Base-by-base conservation (phyloP, 2,797 vertebrate species). In the Propithecus deckenii region DNA sequence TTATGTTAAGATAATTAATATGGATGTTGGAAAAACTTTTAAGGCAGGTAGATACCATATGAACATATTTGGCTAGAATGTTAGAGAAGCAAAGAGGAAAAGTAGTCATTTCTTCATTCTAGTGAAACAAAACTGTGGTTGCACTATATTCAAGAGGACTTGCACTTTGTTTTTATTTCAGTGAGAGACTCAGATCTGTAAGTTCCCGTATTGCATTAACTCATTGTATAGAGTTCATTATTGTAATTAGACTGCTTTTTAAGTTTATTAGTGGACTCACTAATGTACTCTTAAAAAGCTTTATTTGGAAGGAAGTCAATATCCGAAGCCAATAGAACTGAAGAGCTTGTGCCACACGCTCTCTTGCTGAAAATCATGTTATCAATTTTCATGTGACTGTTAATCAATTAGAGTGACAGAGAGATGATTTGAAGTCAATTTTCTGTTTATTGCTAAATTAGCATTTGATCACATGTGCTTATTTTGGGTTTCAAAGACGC, bases 341-440 rank as follows among this genome's bases (percentile, higher is more conserved):
- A 94, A 38, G 84, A 98, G 98, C 98, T 97, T 98, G 98, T 98
- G 97, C 98, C 97, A 98, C 98, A 98, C 59, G 79, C 97, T 98
- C 98, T 96, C 98, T 97, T 97, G 96, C 97, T 98, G 98, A 98
- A 98, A 99, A 98, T 98, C 98, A 98, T 99, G 99, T 99, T 99
- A 99, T 99, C 99, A 99, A 99, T 99, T 99, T 99, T 99, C 99
- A 99, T 99, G 99, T 99, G 99, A 99, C 99, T 99, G 99, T 99
- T 99, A 99, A 99, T 99, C 99, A 99, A 99, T 99, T 98, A 98
- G 98, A 99, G 98, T 99, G 98, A 99, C 98, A 98, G 98, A 98
- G 98, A 99, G 99, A 99, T 99, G 99, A 99, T 99, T 99, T 99
- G 99, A 99, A 99, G 99, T 99, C 99, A 99, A 98, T 99, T 99